Conservation (phyloP, 2,888 invertebrate species). For the Artemia sinica region DNA sequence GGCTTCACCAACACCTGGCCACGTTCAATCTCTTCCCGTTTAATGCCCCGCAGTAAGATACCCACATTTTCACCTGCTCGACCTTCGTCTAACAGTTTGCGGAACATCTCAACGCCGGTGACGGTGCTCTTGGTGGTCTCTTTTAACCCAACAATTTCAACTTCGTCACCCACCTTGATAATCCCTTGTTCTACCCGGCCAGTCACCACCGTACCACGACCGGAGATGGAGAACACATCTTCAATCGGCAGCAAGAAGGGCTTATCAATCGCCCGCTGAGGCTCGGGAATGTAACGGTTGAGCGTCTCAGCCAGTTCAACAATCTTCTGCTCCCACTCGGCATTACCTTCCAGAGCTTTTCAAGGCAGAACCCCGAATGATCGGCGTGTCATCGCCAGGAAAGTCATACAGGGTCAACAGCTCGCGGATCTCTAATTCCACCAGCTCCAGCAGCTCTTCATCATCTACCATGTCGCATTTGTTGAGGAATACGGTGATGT, state of each 20-base stretch:
- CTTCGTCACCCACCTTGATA: too few relatives aligned
- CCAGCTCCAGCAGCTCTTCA: conserved; percentile 23
- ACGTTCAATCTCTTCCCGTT: conserved; percentile 27
- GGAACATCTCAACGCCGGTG: conserved; percentile 30
- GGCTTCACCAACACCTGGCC: too few relatives aligned
- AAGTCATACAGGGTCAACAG: conserved; percentile 24
- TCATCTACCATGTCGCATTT: conserved; percentile 24
- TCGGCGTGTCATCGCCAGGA: conserved; percentile 24
- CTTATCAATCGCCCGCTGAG: conserved; percentile 25
- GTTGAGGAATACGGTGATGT: conserved; percentile 25
- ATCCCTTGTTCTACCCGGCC: conserved; percentile 27
- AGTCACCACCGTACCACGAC: conserved; percentile 28
- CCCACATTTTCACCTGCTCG: conserved; percentile 28
- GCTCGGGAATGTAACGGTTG: too few relatives aligned
- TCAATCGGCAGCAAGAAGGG: conserved; percentile 28
- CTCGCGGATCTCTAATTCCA: conserved; percentile 23
- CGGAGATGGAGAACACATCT: conserved; percentile 27
- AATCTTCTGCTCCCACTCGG: too few relatives aligned
- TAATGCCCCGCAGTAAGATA: conserved; percentile 26
- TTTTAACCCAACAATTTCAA: conserved; percentile 27
- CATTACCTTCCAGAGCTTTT: conserved; percentile 24
- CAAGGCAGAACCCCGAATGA: conserved; percentile 24
- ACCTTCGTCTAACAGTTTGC: conserved; percentile 28
- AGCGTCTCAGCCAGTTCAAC: too few relatives aligned
- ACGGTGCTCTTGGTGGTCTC: conserved; percentile 19